Percentiles rank a stretch among this genome's conserved stretches.
phyloP scores from a whole-genome alignment of 2,797 vertebrate species.

The Alca torda region DNA sequence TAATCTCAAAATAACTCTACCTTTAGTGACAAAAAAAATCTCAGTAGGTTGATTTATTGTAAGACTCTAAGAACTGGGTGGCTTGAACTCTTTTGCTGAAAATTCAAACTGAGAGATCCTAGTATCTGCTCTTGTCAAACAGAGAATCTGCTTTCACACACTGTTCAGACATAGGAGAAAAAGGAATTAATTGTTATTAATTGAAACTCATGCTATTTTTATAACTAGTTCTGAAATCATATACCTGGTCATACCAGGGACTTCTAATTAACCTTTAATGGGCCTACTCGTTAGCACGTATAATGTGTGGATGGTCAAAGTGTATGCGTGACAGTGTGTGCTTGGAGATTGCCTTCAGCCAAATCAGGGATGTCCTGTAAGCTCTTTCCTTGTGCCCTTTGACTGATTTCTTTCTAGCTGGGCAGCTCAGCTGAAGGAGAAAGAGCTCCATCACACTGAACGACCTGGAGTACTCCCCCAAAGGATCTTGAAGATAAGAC shows the following conservation, averaged over 20 bases:
- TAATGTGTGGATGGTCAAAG: neutral
- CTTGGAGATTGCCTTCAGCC: neutral
- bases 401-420: neutral
- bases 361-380: neutral
- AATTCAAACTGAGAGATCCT: neutral
- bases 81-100: neutral
- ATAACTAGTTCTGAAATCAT: neutral
- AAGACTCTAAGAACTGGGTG: neutral
- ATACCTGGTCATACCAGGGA: neutral
- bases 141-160: neutral
- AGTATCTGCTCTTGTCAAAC: neutral
- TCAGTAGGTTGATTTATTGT: neutral
- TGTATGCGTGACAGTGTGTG: neutral
- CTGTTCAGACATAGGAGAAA: neutral
- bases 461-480: no score
- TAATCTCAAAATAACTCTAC: neutral
- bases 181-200: neutral
- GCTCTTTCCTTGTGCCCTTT: neutral
- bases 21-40: neutral
- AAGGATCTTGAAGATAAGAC: neutral
- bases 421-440: neutral
- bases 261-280: neutral
- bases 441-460: neutral
- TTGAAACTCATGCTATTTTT: neutral
- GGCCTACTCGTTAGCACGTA: neutral